Conservation (phyloP, 92 coral and sea anemone species). For the Montipora capitata region DNA sequence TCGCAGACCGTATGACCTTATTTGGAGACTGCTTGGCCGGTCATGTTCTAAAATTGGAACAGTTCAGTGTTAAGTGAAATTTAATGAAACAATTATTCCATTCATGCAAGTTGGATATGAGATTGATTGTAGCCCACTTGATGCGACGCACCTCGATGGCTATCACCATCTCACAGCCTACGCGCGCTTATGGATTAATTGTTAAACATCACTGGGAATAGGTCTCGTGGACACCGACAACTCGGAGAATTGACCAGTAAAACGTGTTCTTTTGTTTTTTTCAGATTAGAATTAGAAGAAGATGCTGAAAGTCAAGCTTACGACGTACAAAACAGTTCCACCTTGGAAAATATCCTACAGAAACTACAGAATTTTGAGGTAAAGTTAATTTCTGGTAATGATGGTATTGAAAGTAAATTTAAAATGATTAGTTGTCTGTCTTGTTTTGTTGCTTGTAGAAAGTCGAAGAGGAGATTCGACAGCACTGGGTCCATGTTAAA, state of each 20-base stretch:
- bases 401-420: background rate
- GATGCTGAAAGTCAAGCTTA: conserved; percentile 77
- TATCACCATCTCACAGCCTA: no score
- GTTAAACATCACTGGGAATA: no score
- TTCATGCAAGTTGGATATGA: no score
- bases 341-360: conserved; percentile 88
- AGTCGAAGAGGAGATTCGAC: conserved; percentile 93
- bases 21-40: no score
- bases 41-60: no score
- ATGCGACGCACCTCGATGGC: no score
- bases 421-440: background rate
- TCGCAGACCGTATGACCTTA: no score
- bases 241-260: background rate
- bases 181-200: no score
- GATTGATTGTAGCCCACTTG: no score
- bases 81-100: no score
- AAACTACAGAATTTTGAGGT: conserved; percentile 92
- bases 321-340: conserved; percentile 83
- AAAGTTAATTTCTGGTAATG: background rate
- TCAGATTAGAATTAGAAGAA: conserved; percentile 84
- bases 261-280: background rate
- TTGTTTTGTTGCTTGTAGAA: conserved; percentile 59
- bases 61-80: no score
- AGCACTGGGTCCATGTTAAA: conserved; percentile 84
- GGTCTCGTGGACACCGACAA: background rate